Evolutionary conservation across 2,888 invertebrate species (phyloP).

Genomic region (Rhagophthalmus giganteus): DNA sequence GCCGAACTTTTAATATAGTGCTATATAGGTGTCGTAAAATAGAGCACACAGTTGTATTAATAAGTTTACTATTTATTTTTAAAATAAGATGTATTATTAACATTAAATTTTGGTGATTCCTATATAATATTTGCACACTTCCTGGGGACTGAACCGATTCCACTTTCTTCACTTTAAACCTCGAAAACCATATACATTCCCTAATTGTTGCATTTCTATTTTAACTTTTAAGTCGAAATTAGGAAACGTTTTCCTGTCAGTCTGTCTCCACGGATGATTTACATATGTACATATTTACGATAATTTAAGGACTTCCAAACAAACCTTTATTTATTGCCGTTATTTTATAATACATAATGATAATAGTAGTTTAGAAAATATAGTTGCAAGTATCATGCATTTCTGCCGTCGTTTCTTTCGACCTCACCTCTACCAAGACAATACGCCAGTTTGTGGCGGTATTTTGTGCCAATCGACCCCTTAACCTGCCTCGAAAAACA

Average conservation of each 20-base stretch:
- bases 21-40: conserved; percentile 48
- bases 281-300: conserved; percentile 20
- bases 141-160: conserved; percentile 34
- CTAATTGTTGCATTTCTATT: conserved; percentile 6
- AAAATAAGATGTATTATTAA: conserved; percentile 38
- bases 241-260: conserved; percentile 6
- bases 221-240: conserved; percentile 5
- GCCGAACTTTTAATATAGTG: conserved; percentile 42
- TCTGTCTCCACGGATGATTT: conserved; percentile 3
- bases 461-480: conserved; percentile 24
- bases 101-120: conserved; percentile 47
- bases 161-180: too few relatives aligned
- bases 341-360: too few relatives aligned
- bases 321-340: conserved; percentile 31
- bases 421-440: conserved; percentile 2
- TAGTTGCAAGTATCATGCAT: conserved; percentile 15
- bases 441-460: conserved; percentile 12
- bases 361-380: conserved; percentile 11
- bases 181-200: conserved; percentile 18
- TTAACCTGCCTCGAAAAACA: conserved; percentile 7
- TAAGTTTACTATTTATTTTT: conserved; percentile 49
- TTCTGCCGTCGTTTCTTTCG: conserved; percentile 18
- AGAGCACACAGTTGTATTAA: conserved; percentile 46
- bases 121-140: conserved; percentile 31
- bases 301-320: conserved; percentile 30